Evolutionary conservation across 1,140 invertebrate genomes (phyloP).

Genomic region (Drosophila gunungcola): DNA sequence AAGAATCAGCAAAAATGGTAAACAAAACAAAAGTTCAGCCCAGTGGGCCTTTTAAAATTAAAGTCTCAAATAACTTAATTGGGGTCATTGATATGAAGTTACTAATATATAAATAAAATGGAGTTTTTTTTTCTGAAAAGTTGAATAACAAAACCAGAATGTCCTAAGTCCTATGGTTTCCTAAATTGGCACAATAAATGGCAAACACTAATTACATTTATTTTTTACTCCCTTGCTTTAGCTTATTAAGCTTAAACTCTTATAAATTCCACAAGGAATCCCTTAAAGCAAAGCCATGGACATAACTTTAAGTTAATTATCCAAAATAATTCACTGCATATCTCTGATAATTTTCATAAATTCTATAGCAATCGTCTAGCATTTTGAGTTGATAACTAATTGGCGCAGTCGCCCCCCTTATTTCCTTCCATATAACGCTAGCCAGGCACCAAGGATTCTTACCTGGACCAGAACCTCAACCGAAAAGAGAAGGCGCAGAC

Average conservation of each 20-base stretch:
- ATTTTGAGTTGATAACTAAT: slow-evolving; percentile 63
- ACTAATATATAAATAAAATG: too few species aligned
- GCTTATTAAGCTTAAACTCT: background rate
- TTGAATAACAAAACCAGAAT: too few species aligned
- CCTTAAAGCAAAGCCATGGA: slow-evolving; percentile 18
- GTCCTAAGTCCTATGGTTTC: too few species aligned
- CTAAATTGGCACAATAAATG: too few species aligned
- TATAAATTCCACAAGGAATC: slow-evolving; percentile 1
- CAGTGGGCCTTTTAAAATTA: too few species aligned
- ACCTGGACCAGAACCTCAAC: slow-evolving; percentile 2
- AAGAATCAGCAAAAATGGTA: too few species aligned
- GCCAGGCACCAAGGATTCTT: slow-evolving; percentile 52
- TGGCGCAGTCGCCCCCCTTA: slow-evolving; percentile 30
- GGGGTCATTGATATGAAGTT: too few species aligned
- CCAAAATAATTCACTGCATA: slow-evolving; percentile 56
- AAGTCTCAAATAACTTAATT: too few species aligned
- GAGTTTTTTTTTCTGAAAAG: too few species aligned
- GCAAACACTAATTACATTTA: background rate
- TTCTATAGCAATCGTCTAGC: slow-evolving; percentile 58
- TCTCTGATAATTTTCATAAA: slow-evolving; percentile 76
- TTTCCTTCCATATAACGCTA: slow-evolving; percentile 51
- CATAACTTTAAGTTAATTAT: slow-evolving; percentile 59
- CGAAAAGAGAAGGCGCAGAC: slow-evolving; percentile 15
- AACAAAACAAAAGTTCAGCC: too few species aligned
- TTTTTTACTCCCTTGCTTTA: background rate